phyloP scores from a whole-genome alignment of 2,888 invertebrate genomes.

The Timema cristinae region DNA sequence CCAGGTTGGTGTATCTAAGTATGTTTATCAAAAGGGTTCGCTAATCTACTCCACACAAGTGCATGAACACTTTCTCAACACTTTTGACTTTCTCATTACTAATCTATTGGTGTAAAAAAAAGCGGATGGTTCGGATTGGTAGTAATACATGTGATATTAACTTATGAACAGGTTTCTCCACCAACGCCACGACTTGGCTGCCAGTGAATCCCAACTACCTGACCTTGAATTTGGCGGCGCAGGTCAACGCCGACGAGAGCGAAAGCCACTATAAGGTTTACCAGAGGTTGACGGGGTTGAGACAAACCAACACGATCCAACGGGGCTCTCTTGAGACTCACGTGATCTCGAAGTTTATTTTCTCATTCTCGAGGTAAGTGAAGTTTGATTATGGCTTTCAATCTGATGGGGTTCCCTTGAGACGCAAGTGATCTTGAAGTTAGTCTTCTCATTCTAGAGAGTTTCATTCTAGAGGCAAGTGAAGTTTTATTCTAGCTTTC shows the following conservation, averaged over 20 bases:
- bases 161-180: conserved; percentile 48
- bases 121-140: no score
- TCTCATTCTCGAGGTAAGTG: no score
- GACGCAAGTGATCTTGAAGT: neutral
- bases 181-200: conserved; percentile 53
- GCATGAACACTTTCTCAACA: no score
- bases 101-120: no score
- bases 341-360: neutral
- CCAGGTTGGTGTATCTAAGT: no score
- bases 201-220: conserved; percentile 60
- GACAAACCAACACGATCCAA: conserved; percentile 46
- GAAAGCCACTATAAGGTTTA: conserved; percentile 58
- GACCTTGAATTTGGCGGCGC: conserved; percentile 54
- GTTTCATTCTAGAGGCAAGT: neutral
- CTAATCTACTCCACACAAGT: no score
- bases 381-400: no score
- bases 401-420: no score
- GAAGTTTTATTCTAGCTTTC: no score
- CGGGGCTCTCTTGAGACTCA: conserved; percentile 39
- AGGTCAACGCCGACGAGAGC: conserved; percentile 49
- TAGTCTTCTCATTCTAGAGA: neutral
- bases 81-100: no score
- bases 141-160: no score
- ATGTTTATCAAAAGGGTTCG: no score
- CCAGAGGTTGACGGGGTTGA: conserved; percentile 50